phyloP scores from a whole-genome alignment of 1,140 invertebrate species.

The Atopsyche davidsoni region DNA sequence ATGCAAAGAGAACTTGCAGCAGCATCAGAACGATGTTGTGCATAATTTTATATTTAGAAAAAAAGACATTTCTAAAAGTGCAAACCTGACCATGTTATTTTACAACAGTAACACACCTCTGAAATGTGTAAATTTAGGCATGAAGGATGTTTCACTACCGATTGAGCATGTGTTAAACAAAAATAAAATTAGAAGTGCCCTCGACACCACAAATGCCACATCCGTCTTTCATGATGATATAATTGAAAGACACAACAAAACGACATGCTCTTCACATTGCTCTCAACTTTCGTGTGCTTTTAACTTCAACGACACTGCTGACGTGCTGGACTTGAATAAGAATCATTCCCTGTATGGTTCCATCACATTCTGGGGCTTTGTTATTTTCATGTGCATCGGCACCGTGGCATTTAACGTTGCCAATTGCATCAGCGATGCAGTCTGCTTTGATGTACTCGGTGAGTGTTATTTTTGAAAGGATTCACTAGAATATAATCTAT shows the following conservation, averaged over 20 bases:
- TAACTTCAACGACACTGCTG: not conserved
- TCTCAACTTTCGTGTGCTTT: slow-evolving; percentile 14
- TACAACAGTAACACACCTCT: not conserved
- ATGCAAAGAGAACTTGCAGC: no score
- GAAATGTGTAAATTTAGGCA: not conserved
- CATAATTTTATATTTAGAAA: not conserved
- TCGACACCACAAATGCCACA: no score
- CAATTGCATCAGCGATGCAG: slow-evolving; percentile 71
- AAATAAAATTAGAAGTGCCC: no score
- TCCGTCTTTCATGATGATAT: no score
- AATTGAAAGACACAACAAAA: no score
- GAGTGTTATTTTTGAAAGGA: slow-evolving; percentile 35
- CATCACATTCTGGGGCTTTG: slow-evolving; percentile 63
- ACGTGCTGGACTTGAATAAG: not conserved
- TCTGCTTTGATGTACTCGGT: slow-evolving; percentile 76
- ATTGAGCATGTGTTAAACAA: no score
- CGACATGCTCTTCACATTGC: slow-evolving; percentile 9
- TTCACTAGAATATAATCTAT: no score
- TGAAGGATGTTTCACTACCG: no score
- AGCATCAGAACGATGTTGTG: not conserved
- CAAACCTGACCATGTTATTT: not conserved
- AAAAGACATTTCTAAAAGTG: not conserved
- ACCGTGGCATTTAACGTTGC: slow-evolving; percentile 70
- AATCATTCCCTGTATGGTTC: slow-evolving; percentile 45
- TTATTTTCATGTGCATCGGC: slow-evolving; percentile 62